Base-by-base conservation (phyloP, 2,113 vertebrate genomes). In the Poecile atricapillus region DNA sequence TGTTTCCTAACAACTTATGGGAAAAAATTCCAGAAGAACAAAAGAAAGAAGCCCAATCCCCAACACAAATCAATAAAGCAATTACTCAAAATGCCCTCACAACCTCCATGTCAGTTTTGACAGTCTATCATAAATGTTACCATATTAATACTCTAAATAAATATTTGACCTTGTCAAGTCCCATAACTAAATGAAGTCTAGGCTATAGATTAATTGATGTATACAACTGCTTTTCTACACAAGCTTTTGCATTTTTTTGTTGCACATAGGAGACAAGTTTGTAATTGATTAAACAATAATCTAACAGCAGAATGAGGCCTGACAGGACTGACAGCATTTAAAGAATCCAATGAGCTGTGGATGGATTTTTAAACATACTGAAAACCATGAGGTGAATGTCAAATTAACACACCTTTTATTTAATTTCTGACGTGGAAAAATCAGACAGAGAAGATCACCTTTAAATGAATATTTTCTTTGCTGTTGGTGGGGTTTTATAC, bases 221-320 rank as follows among this genome's bases (percentile, higher is more conserved):
- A 80, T 33, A 75, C 33, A 31, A 59, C 64, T 18, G 7, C 71
- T 63, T 73, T 77, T 91, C 28, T 63, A 58, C 25, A 89, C 13
- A 41, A 46, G 21, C 3, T 76, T 47, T 68, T 60, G 23, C 30
- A 50, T 75, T 41, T 84, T 11, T 76, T 49, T 59, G 16, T 44
- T 44, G 31, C 50, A 31, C 31, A 44, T 27, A 47, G 37, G 24
- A 77, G 41, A 46, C 0, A 0, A 91, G n/a, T 62, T 27, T 60
- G n/a, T 49, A 76, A 96, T 53, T 92, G 76, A 91, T 87, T 60
- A 93, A 76, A n/a, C 39, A 78, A 83, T 80, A 59, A 90, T 35
- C 56, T 68, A 80, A 86, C 46, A 83, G 46, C 60, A 84, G 63
- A 89, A 80, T 5, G 31, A 25, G 41, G 53, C 52, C 60, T 90